Base-by-base conservation (phyloP, 2,888 invertebrate genomes). In the Eurytoma adleriae region DNA sequence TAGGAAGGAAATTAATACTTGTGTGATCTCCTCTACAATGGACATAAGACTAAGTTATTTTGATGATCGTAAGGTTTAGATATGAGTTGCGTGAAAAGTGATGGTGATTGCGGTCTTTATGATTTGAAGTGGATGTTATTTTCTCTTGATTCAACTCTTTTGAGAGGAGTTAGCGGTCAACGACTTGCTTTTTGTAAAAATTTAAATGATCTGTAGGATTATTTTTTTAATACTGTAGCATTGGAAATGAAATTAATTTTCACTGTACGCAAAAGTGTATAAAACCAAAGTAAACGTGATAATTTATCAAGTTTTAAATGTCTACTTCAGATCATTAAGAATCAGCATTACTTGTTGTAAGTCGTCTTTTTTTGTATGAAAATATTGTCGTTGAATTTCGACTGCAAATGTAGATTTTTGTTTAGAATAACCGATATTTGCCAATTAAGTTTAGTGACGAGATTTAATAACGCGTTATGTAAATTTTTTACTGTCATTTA, bases 21-120 rank as follows among this genome's bases (percentile, higher is more conserved):
- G 83, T 84, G 85, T 84, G 85, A 85, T 85, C 84, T 85, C 85
- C 84, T 84, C 83, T 82, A 81, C 40, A 79, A 79, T 79, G 81
- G 71, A 81, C 79, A 57, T 79, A 79, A 78, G 62, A 76, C 84
- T 84, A 84, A 83, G 84, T 85, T 85, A 84, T 84, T 80, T 78
- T 81, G 57, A 76, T 71, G 68, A 67, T 57, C 75, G 71, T 81
- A 72, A 73, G 52, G 27, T 69, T 78, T 74, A 74, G 70, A 70
- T 78, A 74, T 40, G 40, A 40, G 73, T 67, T 64, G 59, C 40
- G 40, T 40, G 40, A 40, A 40, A 40, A 40, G 10, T 30, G 62
- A 40, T 50, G 64, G 75, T 52, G 57, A 18, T 24, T 14, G 62
- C 52, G 40, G 7, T 20, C 50, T 75, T 69, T 67, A 13, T 69